These are phyloP conservation scores for Panthera leo DNA, from an alignment of 2,113 vertebrate genomes.

Conservation along the genomic window DNA sequence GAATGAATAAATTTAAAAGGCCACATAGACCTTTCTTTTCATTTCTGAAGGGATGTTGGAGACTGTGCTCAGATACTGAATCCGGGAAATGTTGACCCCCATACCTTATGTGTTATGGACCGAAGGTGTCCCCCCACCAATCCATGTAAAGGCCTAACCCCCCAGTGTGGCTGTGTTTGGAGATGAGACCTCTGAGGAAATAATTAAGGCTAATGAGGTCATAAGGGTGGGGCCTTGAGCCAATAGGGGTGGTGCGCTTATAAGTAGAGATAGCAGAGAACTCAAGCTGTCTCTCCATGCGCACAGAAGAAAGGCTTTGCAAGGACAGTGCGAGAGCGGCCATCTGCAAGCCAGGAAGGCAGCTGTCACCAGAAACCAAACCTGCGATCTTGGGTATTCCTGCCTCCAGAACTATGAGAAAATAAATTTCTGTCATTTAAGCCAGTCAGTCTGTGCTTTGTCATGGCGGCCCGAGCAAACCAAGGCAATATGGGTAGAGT, in stretches of 20 bases:
- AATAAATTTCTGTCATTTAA: background rate
- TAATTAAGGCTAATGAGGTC: background rate
- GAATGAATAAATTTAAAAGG: background rate
- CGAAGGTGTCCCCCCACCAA: background rate
- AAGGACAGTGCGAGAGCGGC: background rate
- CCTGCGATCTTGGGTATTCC: background rate
- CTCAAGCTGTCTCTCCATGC: background rate
- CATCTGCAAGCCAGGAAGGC: background rate
- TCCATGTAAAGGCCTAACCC: background rate
- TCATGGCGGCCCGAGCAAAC: background rate
- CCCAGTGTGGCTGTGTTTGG: background rate
- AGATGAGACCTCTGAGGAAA: background rate
- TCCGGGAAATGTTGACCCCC: background rate
- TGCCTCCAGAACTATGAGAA: background rate
- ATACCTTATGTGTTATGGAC: background rate
- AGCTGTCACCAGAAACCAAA: background rate
- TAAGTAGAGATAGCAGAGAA: background rate
- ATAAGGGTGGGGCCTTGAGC: too few species aligned
- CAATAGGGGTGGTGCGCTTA: too few species aligned
- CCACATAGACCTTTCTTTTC: background rate
- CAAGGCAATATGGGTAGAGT: background rate
- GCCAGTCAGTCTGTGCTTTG: background rate
- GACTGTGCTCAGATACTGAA: background rate
- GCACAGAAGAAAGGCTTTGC: background rate
- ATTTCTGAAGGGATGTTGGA: background rate